Evolutionary conservation across 2,888 invertebrate species (phyloP), one percentile per base, ranked within the genome.

Genomic region (Stratiomys singularior): DNA sequence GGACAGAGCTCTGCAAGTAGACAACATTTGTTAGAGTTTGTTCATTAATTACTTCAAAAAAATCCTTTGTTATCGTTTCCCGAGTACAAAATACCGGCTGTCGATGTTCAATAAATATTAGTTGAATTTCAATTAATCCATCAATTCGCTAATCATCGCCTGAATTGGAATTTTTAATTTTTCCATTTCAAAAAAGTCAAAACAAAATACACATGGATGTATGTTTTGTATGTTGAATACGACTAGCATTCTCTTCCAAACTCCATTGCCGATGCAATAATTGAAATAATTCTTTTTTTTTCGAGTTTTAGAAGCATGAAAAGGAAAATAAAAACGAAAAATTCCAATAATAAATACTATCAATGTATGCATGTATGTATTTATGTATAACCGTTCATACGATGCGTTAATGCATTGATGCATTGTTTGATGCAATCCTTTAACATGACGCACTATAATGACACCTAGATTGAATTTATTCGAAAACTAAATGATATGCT

Each of bases 161-260:
- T 37, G 5, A 37, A 37, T 37, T 37, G 37, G 9, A 37, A 37
- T 37, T 9, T 37, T 5, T 37, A 37, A 9, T 66, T 13, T 63
- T 37, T 37, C 28, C 58, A 23, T 60, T 60, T 74, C 37, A 74
- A 74, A 74, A 74, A 74, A 74, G 74, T 74, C 74, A 74, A 74
- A 74, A 74, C 74, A 74, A 74, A 74, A 58, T 60, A 27, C 74
- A 37, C 74, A 74, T 74, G 74, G 60, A 60, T 74, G 74, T 74
- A 74, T 74, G 74, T 44, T n/a, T 52, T 52, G 9, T 37, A 37
- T 37, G 37, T 37, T 37, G 3, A 37, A 37, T 9, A n/a, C n/a
- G n/a, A n/a, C n/a, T n/a, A 37, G 37, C 37, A 37, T 37, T 11
- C 15, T 63, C 25, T 27, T 27, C 13, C 25, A 63, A 11, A 25